A percentile compares a stretch with the other conserved stretches of the same genome.
Evolutionary conservation across 2,113 vertebrate species (phyloP).

Genomic region (Pavo muticus): DNA sequence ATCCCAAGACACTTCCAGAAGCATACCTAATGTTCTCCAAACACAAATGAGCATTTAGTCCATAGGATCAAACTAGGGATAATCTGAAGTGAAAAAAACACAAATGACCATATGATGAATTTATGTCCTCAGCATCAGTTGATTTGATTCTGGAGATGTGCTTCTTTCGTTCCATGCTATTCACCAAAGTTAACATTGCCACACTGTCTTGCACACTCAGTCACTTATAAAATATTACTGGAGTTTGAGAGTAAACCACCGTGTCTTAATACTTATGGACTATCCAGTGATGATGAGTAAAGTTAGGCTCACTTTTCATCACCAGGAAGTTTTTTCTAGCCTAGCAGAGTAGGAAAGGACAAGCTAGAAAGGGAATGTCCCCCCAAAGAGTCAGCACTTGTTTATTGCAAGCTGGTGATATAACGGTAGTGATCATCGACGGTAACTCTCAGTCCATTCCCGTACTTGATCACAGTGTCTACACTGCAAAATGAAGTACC

Average conservation of each 20-base stretch:
- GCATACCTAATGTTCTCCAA: background rate
- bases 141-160: background rate
- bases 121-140: background rate
- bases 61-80: background rate
- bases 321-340: background rate
- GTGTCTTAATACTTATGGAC: background rate
- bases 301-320: background rate
- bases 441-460: background rate
- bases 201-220: background rate
- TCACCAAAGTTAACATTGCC: background rate
- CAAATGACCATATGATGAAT: background rate
- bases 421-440: background rate
- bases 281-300: background rate
- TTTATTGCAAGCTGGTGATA: background rate
- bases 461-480: fast-evolving
- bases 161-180: background rate
- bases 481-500: background rate
- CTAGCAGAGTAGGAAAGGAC: background rate
- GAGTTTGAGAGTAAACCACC: background rate
- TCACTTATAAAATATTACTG: background rate
- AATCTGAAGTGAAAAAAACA: background rate
- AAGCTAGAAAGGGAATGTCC: background rate
- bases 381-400: background rate
- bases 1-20: background rate
- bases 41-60: background rate